A percentile compares a stretch with the other conserved stretches of the same genome.
These are phyloP conservation scores for Macrochelys suwanniensis DNA, from an alignment of 2,797 vertebrate genomes.

Conservation along the genomic window DNA sequence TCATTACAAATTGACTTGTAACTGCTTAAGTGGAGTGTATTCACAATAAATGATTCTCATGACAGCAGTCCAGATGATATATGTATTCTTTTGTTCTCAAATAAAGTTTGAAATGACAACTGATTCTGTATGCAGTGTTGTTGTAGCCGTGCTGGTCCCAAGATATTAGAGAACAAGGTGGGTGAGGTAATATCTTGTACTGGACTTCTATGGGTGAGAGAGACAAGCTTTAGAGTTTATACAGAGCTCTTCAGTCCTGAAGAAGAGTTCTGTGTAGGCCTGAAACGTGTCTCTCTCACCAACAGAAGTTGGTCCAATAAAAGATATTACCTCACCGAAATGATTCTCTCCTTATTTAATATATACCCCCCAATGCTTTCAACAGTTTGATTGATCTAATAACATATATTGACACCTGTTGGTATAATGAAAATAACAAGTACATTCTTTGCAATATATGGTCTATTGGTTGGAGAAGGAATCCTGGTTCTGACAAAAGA, in stretches of 20 bases:
- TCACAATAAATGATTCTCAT: conserved; percentile 11
- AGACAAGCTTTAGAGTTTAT: neutral
- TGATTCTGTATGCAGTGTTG: neutral
- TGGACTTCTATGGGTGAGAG: neutral
- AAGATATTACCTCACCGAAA: too few relatives aligned
- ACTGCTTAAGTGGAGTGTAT: conserved; percentile 16
- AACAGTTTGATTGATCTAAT: neutral
- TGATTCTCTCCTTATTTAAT: neutral
- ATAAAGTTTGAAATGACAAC: conserved; percentile 20
- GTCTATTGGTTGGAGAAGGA: neutral
- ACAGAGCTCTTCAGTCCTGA: neutral
- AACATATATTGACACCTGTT: neutral
- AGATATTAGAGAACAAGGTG: neutral
- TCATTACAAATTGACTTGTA: conserved; percentile 37
- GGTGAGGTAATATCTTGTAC: neutral
- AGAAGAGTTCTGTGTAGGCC: too few relatives aligned
- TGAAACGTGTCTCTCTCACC: too few relatives aligned
- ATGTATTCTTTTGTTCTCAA: neutral
- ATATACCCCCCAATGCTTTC: neutral
- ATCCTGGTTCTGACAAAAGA: neutral
- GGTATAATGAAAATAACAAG: conserved; percentile 22
- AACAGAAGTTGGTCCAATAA: too few relatives aligned
- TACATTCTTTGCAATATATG: neutral
- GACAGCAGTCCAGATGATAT: neutral
- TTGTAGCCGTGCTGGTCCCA: neutral